Percentiles rank a stretch among this genome's conserved stretches.
Conservation (phyloP, 2,113 vertebrate genomes). For the Megalops atlanticus region DNA sequence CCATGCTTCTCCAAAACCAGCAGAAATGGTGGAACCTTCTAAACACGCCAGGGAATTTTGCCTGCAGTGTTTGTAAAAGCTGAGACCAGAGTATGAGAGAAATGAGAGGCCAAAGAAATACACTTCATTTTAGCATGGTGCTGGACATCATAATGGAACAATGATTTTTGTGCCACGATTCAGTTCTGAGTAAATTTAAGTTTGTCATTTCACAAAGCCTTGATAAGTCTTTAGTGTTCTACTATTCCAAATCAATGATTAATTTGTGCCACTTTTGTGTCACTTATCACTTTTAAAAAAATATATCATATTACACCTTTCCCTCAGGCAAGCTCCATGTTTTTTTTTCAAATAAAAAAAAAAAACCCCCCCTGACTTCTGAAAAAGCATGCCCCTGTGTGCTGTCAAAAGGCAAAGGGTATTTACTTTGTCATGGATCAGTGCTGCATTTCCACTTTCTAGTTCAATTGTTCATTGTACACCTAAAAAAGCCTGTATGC, state of each 20-base stretch:
- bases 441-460: slow-evolving; percentile 50
- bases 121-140: not conserved
- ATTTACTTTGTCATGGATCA: slow-evolving; percentile 45
- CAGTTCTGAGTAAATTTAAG: not conserved
- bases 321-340: slow-evolving; percentile 29
- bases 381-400: slow-evolving; percentile 54
- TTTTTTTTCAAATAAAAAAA: slow-evolving; percentile 49
- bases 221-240: not conserved
- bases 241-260: not conserved
- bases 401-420: slow-evolving; percentile 42
- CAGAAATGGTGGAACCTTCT: not conserved
- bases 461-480: slow-evolving; percentile 48
- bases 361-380: slow-evolving; percentile 59
- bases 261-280: not conserved
- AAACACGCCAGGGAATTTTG: not conserved
- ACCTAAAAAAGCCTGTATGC: slow-evolving; percentile 51
- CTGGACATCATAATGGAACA: not conserved
- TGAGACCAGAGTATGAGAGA: too few relatives aligned
- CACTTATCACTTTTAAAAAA: not conserved
- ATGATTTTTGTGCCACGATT: not conserved
- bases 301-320: slow-evolving; percentile 7
- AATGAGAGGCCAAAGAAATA: too few relatives aligned
- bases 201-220: not conserved
- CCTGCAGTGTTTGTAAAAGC: too few relatives aligned
- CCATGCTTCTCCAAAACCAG: not conserved